Evolutionary conservation across 2,113 vertebrate genomes (phyloP), one percentile per base, ranked within the genome.

Genomic region (Mormoops blainvillei): DNA sequence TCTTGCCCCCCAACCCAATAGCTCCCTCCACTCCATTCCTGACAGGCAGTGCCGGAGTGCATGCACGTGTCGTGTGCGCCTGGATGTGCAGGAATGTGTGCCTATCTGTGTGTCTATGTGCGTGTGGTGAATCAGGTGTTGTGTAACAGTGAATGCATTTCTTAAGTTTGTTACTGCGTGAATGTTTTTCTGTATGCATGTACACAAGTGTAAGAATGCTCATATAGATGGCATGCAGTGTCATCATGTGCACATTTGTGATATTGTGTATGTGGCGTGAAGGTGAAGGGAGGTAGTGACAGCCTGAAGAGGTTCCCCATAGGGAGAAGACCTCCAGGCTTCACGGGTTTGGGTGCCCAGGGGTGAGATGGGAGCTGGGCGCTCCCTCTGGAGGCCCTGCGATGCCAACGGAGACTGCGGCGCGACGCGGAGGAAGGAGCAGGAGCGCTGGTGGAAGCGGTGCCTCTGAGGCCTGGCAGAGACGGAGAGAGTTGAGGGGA

Each of bases 41-140:
- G 71, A 74, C 31, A 77, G 74, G 48, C 74, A 20, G 31, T n/a
- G 45, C 33, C 31, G 61, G 41, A 63, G 41, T n/a, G 22, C 26
- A 33, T 54, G 18, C 76, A 26, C 4, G n/a, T 43, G 43, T 1
- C 3, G 26, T 11, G 43, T 36, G 58, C 52, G 41, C 36, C 61
- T 56, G 31, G 14, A 33, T 93, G 71, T 58, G 43, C 76, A 73
- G 70, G 81, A 71, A 71, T 77, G 80, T 77, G 33, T 56, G 78
- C 45, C 41, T 70, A n/a, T 63, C 54, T 58, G 54, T 54, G 76
- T 20, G 22, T 26, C 38, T 52, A 1, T 20, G 24, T 33, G 24
- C 43, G 36, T 24, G 50, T 0, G 1, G 31, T 68, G 71, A 41
- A 50, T 43, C 45, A 20, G 65, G 67, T 68, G 41, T 91, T 67